Evolutionary conservation across 2,113 vertebrate genomes (phyloP).

Genomic region (Dromaius novaehollandiae): DNA sequence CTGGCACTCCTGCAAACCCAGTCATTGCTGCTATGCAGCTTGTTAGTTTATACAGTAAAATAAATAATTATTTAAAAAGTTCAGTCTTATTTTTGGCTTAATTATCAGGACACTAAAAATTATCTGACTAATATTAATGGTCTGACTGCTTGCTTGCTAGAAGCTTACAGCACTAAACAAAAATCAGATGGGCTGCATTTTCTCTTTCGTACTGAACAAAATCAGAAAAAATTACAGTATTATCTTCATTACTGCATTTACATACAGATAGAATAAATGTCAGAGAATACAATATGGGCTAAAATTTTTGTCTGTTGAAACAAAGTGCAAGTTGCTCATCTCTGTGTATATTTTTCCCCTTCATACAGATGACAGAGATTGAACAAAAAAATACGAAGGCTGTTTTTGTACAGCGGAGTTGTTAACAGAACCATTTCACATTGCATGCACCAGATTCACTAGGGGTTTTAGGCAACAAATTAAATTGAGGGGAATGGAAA

Average conservation of each 20-base stretch:
- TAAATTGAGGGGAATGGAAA: constrained; percentile 7
- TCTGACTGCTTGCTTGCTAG: neutral
- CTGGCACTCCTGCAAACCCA: neutral
- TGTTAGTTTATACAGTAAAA: neutral
- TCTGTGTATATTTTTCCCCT: neutral
- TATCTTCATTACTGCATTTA: neutral
- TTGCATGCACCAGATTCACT: constrained; percentile 5
- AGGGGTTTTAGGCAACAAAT: constrained; percentile 19
- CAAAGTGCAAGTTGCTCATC: neutral
- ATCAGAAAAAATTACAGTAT: neutral
- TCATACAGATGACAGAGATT: neutral
- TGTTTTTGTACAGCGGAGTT: neutral
- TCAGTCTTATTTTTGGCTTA: neutral
- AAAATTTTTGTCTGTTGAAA: neutral
- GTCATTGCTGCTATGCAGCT: neutral
- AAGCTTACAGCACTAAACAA: neutral
- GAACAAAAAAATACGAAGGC: neutral
- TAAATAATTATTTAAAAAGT: constrained; percentile 1
- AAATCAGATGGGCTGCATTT: neutral
- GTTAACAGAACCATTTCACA: constrained; percentile 24
- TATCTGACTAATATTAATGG: constrained; percentile 10
- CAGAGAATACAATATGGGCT: neutral
- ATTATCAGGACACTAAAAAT: constrained; percentile 25
- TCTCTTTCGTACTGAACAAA: neutral
- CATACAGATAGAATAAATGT: neutral